Evolutionary conservation across 2,797 vertebrate genomes (phyloP), one percentile per base, ranked within the genome.

Genomic region (Nannoperca obscura): DNA sequence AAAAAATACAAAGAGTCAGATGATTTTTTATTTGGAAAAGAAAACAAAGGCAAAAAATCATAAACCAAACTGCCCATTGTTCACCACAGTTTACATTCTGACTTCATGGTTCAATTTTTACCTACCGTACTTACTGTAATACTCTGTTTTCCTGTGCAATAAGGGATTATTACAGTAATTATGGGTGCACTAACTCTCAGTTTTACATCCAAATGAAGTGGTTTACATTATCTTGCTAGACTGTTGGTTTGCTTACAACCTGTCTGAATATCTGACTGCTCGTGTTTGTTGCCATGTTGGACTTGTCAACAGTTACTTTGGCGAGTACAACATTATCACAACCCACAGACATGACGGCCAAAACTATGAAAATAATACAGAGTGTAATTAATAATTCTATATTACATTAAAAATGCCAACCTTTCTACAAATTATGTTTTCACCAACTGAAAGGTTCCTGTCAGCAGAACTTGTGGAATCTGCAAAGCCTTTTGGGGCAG

Each of bases 381-480:
- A 14, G 14, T 53, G 3, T 14, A 44, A 19, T 49, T 6, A 27
- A 50, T 54, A 59, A 52, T 27, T 24, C 10, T 10, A 49, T 4
- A 54, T 36, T 42, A 67, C 38, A 15, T 58, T 17, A 32, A 63
- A 44, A 70, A 72, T 58, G 7, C 12, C 27, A 40, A 44, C 32
- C 46, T 32, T 81, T 17, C 42, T 14, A 32, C 47, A 62, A 59
- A 47, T 72, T 2, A 36, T 42, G 19, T 22, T 58, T 78, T 59
- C 27, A 64, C 27, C 27, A 42, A 30, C 65, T 61, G 59, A 86
- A 77, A 83, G 22, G 10, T 50, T 68, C 24, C 57, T 44, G 63
- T 77, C 38, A 72, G 57, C 60, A 59, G 46, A 77, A 81, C 54
- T 34, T 70, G 66, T 59, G 71, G 76, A 84, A 85, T 92, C 84